Percentiles rank a stretch among this genome's conserved stretches.
Conservation (phyloP, 2,797 vertebrate genomes). For the Crocodylus rhombifer region DNA sequence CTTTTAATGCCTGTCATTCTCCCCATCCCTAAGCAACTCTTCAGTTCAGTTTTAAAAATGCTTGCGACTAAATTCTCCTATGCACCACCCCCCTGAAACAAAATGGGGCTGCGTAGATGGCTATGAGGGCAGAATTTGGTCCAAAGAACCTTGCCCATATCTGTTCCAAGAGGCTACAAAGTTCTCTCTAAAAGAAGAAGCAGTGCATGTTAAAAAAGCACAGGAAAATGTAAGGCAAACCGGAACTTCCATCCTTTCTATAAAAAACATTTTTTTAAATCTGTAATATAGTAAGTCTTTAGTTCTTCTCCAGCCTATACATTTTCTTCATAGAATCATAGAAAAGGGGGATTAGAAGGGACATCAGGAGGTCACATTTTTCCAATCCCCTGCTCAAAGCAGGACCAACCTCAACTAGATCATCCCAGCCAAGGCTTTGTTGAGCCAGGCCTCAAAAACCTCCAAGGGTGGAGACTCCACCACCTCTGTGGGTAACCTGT, state of each 20-base stretch:
- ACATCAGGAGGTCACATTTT: too few relatives aligned
- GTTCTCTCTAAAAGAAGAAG: not conserved
- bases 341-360: too few relatives aligned
- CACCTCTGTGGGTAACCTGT: too few relatives aligned
- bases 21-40: slow-evolving; percentile 35
- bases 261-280: not conserved
- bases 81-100: slow-evolving; percentile 43
- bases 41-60: slow-evolving; percentile 42
- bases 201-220: not conserved
- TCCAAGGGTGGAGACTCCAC: too few relatives aligned
- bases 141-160: slow-evolving; percentile 27
- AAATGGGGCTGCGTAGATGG: slow-evolving; percentile 19
- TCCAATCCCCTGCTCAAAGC: too few relatives aligned
- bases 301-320: too few relatives aligned
- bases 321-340: too few relatives aligned
- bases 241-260: slow-evolving; percentile 27
- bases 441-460: too few relatives aligned
- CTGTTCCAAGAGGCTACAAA: not conserved
- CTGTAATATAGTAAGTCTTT: too few relatives aligned
- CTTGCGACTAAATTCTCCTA: not conserved
- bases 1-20: slow-evolving; percentile 41
- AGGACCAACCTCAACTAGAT: too few relatives aligned
- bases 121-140: slow-evolving; percentile 32
- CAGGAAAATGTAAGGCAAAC: slow-evolving; percentile 6
- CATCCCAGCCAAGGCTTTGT: too few relatives aligned